Evolutionary conservation across 2,113 vertebrate genomes (phyloP).

Genomic region (Corynorhinus townsendii): DNA sequence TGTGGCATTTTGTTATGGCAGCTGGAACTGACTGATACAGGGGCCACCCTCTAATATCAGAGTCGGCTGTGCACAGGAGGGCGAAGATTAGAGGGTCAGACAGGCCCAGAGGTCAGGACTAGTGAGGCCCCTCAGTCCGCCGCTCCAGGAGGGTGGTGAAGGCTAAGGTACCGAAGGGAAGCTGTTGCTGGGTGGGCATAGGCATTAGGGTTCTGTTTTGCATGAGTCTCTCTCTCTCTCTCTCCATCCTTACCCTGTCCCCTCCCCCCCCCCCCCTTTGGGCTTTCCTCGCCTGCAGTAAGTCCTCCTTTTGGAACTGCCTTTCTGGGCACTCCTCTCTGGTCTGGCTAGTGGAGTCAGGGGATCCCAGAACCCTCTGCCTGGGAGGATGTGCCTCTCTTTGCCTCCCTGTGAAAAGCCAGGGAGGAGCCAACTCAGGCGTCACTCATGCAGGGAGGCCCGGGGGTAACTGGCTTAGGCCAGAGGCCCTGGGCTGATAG

Average conservation of each 20-base stretch:
- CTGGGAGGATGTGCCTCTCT: neutral
- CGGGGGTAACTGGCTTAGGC: neutral
- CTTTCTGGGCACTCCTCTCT: neutral
- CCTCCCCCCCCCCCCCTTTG: neutral
- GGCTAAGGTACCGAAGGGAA: too few species aligned
- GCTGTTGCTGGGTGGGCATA: too few species aligned
- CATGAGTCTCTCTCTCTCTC: neutral
- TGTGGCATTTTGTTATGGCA: neutral
- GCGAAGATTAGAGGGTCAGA: neutral
- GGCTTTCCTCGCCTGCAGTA: neutral
- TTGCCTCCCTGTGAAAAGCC: neutral
- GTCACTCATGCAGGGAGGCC: neutral
- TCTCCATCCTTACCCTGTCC: too few species aligned
- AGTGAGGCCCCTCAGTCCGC: neutral
- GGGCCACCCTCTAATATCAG: neutral
- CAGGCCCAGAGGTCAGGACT: neutral
- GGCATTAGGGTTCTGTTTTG: neutral
- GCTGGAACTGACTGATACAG: neutral
- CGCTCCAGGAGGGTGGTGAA: too few species aligned
- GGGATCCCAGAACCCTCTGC: neutral
- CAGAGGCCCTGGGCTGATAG: rapidly evolving
- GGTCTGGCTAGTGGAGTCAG: neutral
- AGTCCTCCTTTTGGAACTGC: neutral
- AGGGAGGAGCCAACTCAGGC: neutral
- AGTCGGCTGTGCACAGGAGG: neutral